Evolutionary conservation across 1,140 invertebrate genomes (phyloP).

Genomic region (Rhyzopertha dominica): DNA sequence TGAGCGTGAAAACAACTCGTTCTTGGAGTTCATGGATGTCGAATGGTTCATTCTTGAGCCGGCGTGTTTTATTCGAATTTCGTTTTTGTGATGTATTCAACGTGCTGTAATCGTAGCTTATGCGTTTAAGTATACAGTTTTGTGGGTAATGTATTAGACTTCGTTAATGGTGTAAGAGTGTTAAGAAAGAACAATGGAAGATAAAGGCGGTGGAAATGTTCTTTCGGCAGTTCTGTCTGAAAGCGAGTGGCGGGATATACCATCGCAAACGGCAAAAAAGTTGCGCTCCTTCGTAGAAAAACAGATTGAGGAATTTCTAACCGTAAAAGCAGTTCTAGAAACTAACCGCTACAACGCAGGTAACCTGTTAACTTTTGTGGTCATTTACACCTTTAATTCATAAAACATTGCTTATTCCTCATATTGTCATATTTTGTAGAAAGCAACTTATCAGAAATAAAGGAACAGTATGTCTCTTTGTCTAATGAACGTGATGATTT

Average conservation of each 20-base stretch:
- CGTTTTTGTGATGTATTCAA: too few relatives aligned
- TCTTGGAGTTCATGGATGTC: too few relatives aligned
- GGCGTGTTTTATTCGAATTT: too few relatives aligned
- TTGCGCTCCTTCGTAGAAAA: conserved; percentile 57
- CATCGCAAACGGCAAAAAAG: conserved; percentile 50
- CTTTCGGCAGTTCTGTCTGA: conserved; percentile 34
- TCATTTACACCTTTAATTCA: conserved; percentile 11
- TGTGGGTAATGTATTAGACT: too few relatives aligned
- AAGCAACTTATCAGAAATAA: conserved; percentile 53
- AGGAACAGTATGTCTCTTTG: conserved; percentile 54
- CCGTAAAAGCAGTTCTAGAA: conserved; percentile 64
- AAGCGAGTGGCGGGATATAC: conserved; percentile 50
- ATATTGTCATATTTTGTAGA: conserved; percentile 47
- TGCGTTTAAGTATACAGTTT: too few relatives aligned
- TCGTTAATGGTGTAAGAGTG: too few relatives aligned
- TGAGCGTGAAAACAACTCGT: too few relatives aligned
- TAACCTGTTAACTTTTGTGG: conserved; percentile 39
- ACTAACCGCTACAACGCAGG: conserved; percentile 56
- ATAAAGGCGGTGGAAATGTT: too few relatives aligned
- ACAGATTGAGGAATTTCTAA: conserved; percentile 63
- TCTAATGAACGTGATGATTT: conserved; percentile 59
- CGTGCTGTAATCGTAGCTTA: too few relatives aligned
- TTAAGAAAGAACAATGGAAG: too few relatives aligned
- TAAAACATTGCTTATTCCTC: conserved; percentile 13
- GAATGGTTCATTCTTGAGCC: too few relatives aligned